A percentile compares a stretch with the other conserved stretches of the same genome.
These are phyloP conservation scores for Ommatoiulus sabulosus DNA, from an alignment of 2,888 invertebrate genomes.

Conservation along the genomic window DNA sequence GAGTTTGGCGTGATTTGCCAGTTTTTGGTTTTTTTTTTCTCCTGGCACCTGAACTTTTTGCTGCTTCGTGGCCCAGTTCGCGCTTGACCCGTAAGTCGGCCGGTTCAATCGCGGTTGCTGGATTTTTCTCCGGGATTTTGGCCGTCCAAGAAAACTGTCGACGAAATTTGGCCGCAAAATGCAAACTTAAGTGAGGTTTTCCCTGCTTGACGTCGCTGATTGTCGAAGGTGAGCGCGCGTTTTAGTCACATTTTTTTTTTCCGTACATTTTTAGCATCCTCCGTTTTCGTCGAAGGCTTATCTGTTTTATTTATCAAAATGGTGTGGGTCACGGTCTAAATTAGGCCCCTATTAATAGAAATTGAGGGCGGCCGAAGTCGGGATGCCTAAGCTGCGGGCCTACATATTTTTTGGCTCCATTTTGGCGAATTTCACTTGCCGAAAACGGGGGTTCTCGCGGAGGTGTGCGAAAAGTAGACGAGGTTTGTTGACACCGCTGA, in stretches of 20 bases:
- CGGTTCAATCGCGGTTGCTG: not conserved
- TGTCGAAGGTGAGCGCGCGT: not conserved
- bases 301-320: not conserved
- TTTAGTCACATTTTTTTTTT: not conserved
- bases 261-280: not conserved
- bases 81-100: not conserved
- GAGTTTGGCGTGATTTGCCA: not conserved
- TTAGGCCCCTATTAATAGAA: slow-evolving; percentile 33
- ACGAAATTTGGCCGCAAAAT: not conserved
- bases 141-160: too few relatives aligned
- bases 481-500: not conserved
- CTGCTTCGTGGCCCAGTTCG: slow-evolving; percentile 30
- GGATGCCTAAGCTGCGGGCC: not conserved
- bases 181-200: not conserved
- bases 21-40: too few relatives aligned
- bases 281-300: not conserved
- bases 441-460: not conserved
- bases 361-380: not conserved
- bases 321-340: slow-evolving; percentile 9
- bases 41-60: not conserved
- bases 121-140: not conserved
- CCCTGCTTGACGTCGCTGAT: not conserved
- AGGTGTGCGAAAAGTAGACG: not conserved
- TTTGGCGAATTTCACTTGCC: not conserved
- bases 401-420: not conserved